phyloP scores from a whole-genome alignment of 2,113 vertebrate species.

The Thamnaconus septentrionalis region DNA sequence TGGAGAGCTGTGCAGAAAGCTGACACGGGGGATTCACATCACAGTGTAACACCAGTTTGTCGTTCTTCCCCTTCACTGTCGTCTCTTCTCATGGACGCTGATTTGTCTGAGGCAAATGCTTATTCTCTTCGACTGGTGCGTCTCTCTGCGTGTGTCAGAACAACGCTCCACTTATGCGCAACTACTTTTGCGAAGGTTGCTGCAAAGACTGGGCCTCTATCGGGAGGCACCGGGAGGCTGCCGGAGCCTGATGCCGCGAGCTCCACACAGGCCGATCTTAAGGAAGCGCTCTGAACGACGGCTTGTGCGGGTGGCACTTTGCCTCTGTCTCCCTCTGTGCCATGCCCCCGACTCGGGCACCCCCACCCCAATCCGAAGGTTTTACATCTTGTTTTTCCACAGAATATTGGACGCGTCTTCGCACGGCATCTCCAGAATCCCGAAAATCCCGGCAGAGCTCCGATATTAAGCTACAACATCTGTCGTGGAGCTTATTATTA shows the following conservation, averaged over 20 bases:
- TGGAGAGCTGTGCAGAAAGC: slow-evolving; percentile 2
- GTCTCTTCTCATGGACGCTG: slow-evolving; percentile 12
- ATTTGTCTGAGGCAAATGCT: slow-evolving; percentile 7
- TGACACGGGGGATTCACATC: slow-evolving; percentile 3
- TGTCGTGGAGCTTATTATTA: no score
- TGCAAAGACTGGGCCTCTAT: neutral
- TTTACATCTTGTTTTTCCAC: neutral
- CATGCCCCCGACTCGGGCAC: neutral
- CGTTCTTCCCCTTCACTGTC: slow-evolving; percentile 4
- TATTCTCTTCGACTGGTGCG: slow-evolving; percentile 25
- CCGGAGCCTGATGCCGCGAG: no score
- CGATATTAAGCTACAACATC: slow-evolving; percentile 25
- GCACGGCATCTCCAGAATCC: no score
- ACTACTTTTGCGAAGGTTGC: neutral
- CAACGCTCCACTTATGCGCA: slow-evolving; percentile 18
- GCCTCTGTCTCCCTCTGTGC: neutral
- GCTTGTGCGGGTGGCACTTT: neutral
- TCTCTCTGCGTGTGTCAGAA: slow-evolving; percentile 17
- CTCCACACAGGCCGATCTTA: no score
- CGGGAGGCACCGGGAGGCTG: no score
- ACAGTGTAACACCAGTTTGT: slow-evolving; percentile 2
- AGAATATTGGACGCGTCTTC: neutral
- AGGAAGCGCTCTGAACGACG: no score
- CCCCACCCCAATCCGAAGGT: neutral
- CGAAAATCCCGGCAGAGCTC: slow-evolving; percentile 37